A percentile compares a stretch with the other conserved stretches of the same genome.
Evolutionary conservation across 2,113 vertebrate species (phyloP).

Genomic region (Halichoerus grypus): DNA sequence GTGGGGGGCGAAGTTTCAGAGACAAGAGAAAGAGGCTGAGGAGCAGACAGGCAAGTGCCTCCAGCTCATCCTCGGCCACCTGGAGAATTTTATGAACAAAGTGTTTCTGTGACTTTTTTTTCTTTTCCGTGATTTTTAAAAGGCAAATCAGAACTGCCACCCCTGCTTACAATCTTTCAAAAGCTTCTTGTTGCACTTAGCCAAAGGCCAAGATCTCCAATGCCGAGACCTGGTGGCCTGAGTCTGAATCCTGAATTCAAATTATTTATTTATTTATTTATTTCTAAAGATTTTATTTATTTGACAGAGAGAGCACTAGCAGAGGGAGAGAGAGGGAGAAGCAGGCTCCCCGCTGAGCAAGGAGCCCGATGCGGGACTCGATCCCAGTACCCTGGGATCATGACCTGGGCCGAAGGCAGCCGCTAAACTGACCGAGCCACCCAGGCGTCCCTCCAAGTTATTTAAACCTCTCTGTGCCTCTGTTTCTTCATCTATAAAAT

Average conservation of each 20-base stretch:
- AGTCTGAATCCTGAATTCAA: not conserved
- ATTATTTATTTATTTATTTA: not conserved
- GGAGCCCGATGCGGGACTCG: too few relatives aligned
- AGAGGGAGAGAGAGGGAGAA: too few relatives aligned
- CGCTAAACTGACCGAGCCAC: too few relatives aligned
- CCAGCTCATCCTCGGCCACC: not conserved
- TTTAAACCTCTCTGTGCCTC: not conserved
- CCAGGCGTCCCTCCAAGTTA: not conserved
- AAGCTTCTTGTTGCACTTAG: not conserved
- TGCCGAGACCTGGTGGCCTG: accelerated
- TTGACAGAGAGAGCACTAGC: too few relatives aligned
- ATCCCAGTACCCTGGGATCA: too few relatives aligned
- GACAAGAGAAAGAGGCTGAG: not conserved
- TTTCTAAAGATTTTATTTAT: too few relatives aligned
- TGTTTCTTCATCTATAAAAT: not conserved
- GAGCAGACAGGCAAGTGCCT: not conserved
- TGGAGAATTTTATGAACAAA: not conserved
- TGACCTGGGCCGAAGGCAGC: too few relatives aligned
- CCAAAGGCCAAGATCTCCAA: not conserved
- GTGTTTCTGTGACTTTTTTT: not conserved
- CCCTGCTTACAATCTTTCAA: not conserved
- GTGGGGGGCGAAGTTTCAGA: not conserved
- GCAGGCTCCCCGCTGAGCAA: too few relatives aligned
- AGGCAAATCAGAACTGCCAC: not conserved
- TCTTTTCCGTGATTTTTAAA: not conserved